phyloP scores from a whole-genome alignment of 2,888 invertebrate genomes.

The Liodrosophila aerea region DNA sequence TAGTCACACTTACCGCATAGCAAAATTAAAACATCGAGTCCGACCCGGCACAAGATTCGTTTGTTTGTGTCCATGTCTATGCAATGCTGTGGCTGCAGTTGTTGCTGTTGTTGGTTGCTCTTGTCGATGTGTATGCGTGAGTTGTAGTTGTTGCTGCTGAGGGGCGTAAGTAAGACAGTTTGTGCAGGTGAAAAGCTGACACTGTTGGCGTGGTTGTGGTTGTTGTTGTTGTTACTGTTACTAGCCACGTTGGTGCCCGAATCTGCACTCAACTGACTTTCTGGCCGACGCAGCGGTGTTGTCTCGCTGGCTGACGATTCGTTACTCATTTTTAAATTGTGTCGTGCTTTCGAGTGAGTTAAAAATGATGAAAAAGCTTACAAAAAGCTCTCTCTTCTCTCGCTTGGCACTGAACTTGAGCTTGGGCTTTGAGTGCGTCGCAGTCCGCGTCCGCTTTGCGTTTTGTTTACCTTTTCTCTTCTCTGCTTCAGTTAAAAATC shows the following conservation, averaged over 20 bases:
- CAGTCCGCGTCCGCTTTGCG: slow-evolving; percentile 7
- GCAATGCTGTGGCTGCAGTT: slow-evolving; percentile 42
- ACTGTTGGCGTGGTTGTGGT: slow-evolving; percentile 15
- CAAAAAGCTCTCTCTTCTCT: slow-evolving; percentile 32
- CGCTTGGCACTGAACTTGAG: slow-evolving; percentile 68
- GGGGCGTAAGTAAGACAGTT: slow-evolving; percentile 37
- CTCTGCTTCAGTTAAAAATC: slow-evolving; percentile 30
- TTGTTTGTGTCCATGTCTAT: slow-evolving; percentile 81
- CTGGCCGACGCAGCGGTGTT: slow-evolving; percentile 81
- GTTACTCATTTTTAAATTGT: slow-evolving; percentile 79
- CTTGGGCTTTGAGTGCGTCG: slow-evolving; percentile 22
- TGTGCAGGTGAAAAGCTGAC: slow-evolving; percentile 21
- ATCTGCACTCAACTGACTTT: slow-evolving; percentile 52
- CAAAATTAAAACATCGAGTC: slow-evolving; percentile 87
- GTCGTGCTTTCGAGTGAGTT: slow-evolving; percentile 32
- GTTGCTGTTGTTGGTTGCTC: slow-evolving; percentile 40
- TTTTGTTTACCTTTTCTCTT: slow-evolving; percentile 22
- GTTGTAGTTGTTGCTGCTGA: slow-evolving; percentile 33
- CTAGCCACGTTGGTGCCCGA: slow-evolving; percentile 55
- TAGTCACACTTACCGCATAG: slow-evolving; percentile 86
- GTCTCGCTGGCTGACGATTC: slow-evolving; percentile 81
- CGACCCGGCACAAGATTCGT: slow-evolving; percentile 85
- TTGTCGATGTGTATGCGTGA: slow-evolving; percentile 29
- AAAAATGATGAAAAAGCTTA: slow-evolving; percentile 33
- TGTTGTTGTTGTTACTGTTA: slow-evolving; percentile 24